phyloP scores from a whole-genome alignment of 2,888 invertebrate genomes.

The Lumbricus terrestris region DNA sequence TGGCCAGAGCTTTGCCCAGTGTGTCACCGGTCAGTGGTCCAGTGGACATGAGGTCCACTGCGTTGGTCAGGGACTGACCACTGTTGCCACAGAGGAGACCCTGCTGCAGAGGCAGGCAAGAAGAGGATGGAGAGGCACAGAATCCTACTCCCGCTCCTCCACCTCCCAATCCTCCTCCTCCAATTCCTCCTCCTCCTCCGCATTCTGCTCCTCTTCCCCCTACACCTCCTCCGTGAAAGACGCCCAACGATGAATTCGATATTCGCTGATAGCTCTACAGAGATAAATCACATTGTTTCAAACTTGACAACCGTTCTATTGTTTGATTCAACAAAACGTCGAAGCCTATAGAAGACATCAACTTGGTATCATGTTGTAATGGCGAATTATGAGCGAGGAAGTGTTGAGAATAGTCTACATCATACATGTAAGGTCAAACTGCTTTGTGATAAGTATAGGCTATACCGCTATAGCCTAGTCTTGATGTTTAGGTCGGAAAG shows the following conservation, averaged over 20 bases:
- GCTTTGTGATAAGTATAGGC: too few relatives aligned
- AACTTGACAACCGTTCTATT: background rate
- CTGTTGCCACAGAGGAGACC: background rate
- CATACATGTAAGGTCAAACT: too few relatives aligned
- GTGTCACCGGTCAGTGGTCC: slow-evolving; percentile 7
- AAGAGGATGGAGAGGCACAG: background rate
- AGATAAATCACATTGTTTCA: background rate
- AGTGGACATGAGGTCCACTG: slow-evolving; percentile 11
- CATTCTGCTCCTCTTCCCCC: too few relatives aligned
- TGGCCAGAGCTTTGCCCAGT: slow-evolving; percentile 6
- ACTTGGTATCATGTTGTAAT: too few relatives aligned
- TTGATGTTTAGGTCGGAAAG: too few relatives aligned
- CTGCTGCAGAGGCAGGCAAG: background rate
- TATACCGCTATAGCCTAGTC: too few relatives aligned
- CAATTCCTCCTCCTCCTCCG: background rate
- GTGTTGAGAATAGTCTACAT: too few relatives aligned
- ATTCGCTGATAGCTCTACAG: background rate
- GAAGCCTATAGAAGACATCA: too few relatives aligned
- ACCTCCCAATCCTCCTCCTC: background rate
- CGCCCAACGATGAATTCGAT: background rate
- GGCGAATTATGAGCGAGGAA: too few relatives aligned
- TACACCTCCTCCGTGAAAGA: background rate
- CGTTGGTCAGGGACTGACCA: background rate
- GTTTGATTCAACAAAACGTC: background rate
- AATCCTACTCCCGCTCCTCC: background rate